Conservation (phyloP, 2,113 vertebrate genomes). For the Lycaon pictus region DNA sequence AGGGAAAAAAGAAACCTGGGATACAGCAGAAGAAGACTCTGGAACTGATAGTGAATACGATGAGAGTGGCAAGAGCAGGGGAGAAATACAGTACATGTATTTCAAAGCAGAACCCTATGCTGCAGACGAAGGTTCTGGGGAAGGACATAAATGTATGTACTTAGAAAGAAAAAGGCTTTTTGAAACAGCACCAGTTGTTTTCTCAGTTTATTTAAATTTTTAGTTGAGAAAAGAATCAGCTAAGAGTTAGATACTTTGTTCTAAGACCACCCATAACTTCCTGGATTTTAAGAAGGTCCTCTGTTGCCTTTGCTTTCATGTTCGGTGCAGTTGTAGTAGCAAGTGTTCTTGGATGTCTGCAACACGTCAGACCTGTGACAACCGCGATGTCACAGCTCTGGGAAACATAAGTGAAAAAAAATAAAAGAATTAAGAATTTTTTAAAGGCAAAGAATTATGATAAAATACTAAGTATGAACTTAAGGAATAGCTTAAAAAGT, state of each 20-base stretch:
- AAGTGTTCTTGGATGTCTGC: neutral
- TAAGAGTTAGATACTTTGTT: slow-evolving; percentile 28
- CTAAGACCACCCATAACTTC: slow-evolving; percentile 3
- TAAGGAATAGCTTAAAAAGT: neutral
- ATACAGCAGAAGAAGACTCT: slow-evolving; percentile 98
- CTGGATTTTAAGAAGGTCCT: slow-evolving; percentile 11
- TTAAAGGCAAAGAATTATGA: slow-evolving; percentile 17
- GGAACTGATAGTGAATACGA: slow-evolving; percentile 99
- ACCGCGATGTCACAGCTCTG: neutral
- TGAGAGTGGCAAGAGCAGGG: slow-evolving; percentile 97
- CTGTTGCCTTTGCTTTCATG: slow-evolving; percentile 43
- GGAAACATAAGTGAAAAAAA: neutral
- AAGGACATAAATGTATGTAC: slow-evolving; percentile 95
- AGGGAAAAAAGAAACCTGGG: slow-evolving; percentile 99
- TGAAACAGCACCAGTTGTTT: neutral
- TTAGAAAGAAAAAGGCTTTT: slow-evolving; percentile 15
- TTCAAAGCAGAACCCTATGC: slow-evolving; percentile 94
- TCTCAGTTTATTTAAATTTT: slow-evolving; percentile 23
- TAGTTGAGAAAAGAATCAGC: slow-evolving; percentile 27
- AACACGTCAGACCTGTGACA: neutral
- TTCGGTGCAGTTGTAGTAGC: neutral
- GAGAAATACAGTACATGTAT: slow-evolving; percentile 94
- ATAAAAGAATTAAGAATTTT: neutral
- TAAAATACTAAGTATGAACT: slow-evolving; percentile 29
- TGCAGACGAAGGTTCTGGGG: slow-evolving; percentile 91